These are phyloP conservation scores for Drosophila neonasuta DNA, from an alignment of 2,888 invertebrate genomes.

Conservation along the genomic window DNA sequence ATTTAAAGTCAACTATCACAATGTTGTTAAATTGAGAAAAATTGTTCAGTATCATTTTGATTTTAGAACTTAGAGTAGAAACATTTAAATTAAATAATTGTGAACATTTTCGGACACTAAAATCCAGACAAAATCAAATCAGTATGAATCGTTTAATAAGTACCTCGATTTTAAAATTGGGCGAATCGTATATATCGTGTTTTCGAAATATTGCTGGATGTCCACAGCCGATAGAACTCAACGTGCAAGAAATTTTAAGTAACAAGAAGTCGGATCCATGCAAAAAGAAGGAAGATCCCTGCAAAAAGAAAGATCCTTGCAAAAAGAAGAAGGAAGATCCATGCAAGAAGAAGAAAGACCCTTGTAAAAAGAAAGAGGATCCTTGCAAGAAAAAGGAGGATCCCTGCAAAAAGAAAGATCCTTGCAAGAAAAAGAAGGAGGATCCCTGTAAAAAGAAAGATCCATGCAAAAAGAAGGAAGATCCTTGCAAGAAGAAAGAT, in stretches of 20 bases:
- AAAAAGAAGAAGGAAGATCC: conserved; percentile 16
- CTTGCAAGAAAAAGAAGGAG: conserved; percentile 12
- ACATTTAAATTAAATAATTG: neutral
- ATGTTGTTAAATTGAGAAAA: neutral
- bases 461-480: conserved; percentile 13
- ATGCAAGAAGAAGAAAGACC: conserved; percentile 6
- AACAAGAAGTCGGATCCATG: neutral
- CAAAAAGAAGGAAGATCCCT: conserved; percentile 12
- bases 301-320: conserved; percentile 12
- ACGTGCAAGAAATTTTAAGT: neutral
- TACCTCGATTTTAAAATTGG: conserved; percentile 15
- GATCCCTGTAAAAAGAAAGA: neutral
- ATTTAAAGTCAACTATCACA: neutral
- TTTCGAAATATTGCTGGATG: neutral
- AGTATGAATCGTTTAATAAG: conserved; percentile 34
- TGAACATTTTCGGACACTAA: neutral
- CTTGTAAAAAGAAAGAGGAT: conserved; percentile 12
- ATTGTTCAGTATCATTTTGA: neutral
- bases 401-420: conserved; percentile 12
- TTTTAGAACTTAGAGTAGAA: neutral
- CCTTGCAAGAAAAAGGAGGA: conserved; percentile 3
- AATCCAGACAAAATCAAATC: conserved; percentile 1
- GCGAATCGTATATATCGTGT: neutral
- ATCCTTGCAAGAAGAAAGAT: conserved; percentile 2
- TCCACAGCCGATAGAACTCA: neutral